phyloP scores from a whole-genome alignment of 2,888 invertebrate genomes.

The Megaustenia siamemsis region DNA sequence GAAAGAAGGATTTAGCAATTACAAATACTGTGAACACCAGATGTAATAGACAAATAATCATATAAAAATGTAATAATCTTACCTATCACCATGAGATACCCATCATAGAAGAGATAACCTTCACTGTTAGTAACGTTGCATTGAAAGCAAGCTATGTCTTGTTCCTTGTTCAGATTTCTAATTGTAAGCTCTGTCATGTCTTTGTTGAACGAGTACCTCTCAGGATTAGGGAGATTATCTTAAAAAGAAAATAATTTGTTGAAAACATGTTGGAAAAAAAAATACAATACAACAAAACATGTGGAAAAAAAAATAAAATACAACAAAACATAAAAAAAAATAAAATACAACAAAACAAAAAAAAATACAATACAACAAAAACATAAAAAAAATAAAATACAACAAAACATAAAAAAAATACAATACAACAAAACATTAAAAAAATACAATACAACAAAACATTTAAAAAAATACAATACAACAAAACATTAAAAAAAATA shows the following conservation, averaged over 20 bases:
- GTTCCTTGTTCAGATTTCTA: background rate
- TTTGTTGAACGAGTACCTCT: slow-evolving; percentile 19
- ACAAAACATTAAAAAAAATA: too few species aligned
- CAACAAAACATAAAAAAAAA: too few species aligned
- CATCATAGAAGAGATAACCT: slow-evolving; percentile 39
- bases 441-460: too few species aligned
- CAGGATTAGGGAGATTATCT: background rate
- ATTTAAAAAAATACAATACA: too few species aligned
- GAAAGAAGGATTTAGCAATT: too few species aligned
- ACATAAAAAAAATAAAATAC: too few species aligned
- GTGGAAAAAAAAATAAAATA: background rate
- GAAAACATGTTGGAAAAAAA: background rate
- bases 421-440: too few species aligned
- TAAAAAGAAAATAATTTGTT: background rate
- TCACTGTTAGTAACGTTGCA: slow-evolving; percentile 46
- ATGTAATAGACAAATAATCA: too few species aligned
- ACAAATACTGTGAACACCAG: too few species aligned
- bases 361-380: too few species aligned
- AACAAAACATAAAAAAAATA: too few species aligned
- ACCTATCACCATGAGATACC: slow-evolving; percentile 45
- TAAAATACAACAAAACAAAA: too few species aligned
- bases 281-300: background rate
- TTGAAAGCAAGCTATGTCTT: slow-evolving; percentile 46
- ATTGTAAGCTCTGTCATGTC: slow-evolving; percentile 38
- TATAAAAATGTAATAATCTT: background rate